These are phyloP conservation scores for Diadumene lineata DNA, from an alignment of 92 coral and sea anemone genomes.

Conservation along the genomic window DNA sequence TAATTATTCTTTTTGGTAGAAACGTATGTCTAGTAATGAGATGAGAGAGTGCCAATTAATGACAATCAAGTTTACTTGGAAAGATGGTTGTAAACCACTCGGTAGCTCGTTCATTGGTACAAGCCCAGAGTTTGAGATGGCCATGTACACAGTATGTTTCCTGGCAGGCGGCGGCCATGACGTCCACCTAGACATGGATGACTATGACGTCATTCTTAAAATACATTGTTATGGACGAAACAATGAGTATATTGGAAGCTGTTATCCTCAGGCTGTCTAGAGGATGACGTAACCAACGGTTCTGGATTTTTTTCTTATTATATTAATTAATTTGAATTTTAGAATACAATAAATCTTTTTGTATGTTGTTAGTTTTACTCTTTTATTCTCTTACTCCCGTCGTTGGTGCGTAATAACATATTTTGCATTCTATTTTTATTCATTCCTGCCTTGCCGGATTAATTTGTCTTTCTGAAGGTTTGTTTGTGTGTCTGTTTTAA, in stretches of 20 bases:
- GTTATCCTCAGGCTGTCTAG: slow-evolving; percentile 74
- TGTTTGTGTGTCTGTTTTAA: too few relatives aligned
- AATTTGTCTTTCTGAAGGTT: too few relatives aligned
- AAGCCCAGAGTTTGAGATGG: slow-evolving; percentile 97
- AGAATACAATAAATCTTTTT: not conserved
- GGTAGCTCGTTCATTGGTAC: slow-evolving; percentile 98
- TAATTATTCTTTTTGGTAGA: slow-evolving; percentile 37
- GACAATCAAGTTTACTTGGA: slow-evolving; percentile 95
- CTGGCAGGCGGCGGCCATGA: slow-evolving; percentile 73
- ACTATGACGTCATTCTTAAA: slow-evolving; percentile 82
- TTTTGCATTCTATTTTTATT: too few relatives aligned
- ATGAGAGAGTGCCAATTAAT: slow-evolving; percentile 73
- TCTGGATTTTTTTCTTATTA: not conserved
- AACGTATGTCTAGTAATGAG: slow-evolving; percentile 65
- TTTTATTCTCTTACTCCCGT: too few relatives aligned
- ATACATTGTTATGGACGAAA: slow-evolving; percentile 53
- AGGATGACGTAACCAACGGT: not conserved
- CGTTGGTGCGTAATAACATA: too few relatives aligned
- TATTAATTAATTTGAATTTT: not conserved
- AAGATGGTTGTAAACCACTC: slow-evolving; percentile 80
- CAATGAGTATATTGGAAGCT: slow-evolving; percentile 76
- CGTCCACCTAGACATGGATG: slow-evolving; percentile 84
- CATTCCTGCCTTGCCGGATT: too few relatives aligned
- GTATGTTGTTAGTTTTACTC: too few relatives aligned
- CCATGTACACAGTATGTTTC: slow-evolving; percentile 90